Conservation (phyloP, 2,888 invertebrate genomes). For the Ophion costatus region DNA sequence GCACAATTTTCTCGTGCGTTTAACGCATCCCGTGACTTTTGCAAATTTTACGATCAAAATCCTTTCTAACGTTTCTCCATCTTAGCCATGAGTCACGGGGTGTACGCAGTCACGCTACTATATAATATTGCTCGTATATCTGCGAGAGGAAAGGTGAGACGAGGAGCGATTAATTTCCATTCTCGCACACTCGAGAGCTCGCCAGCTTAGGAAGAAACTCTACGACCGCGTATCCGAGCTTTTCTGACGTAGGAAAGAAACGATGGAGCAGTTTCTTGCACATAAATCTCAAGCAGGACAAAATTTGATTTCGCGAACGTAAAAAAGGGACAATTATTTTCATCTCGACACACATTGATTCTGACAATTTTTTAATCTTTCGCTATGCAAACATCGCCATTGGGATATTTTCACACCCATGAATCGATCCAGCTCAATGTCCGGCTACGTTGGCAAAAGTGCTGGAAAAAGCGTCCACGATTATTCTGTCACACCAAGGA, state of each 20-base stretch:
- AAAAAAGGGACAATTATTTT: neutral
- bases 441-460: neutral
- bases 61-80: conserved; percentile 3
- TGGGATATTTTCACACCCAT: neutral
- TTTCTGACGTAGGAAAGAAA: neutral
- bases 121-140: conserved; percentile 19
- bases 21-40: conserved; percentile 26
- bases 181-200: neutral
- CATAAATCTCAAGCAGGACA: neutral
- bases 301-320: neutral
- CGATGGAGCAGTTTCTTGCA: neutral
- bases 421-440: neutral
- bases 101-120: neutral
- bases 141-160: conserved; percentile 14
- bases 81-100: conserved; percentile 24
- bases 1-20: conserved; percentile 48
- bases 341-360: too few relatives aligned
- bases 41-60: conserved; percentile 36
- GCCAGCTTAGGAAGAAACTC: neutral
- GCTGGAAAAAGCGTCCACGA: neutral
- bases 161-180: conserved; percentile 1
- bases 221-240: neutral
- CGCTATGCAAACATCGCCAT: neutral
- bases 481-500: neutral
- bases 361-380: too few relatives aligned